phyloP scores from a whole-genome alignment of 2,888 invertebrate genomes.

The Heteropelma amictum region DNA sequence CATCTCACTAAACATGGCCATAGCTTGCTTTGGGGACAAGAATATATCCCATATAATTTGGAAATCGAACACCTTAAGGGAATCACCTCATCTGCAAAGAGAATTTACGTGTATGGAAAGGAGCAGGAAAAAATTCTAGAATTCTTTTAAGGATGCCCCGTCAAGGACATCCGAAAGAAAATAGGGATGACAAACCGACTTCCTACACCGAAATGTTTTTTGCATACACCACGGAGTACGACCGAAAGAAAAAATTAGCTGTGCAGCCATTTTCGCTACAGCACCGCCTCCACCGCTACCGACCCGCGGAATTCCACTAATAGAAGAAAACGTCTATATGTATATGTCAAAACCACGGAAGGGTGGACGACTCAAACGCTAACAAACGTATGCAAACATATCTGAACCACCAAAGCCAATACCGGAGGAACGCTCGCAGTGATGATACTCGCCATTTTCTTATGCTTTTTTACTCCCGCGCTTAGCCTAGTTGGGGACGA shows the following conservation, averaged over 20 bases:
- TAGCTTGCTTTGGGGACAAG: too few species aligned
- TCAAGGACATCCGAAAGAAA: background rate
- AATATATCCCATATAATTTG: conserved; percentile 2
- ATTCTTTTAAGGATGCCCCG: background rate
- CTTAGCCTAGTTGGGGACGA: conserved; percentile 35
- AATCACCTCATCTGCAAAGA: background rate
- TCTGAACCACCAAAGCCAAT: background rate
- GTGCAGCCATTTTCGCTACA: conserved; percentile 8
- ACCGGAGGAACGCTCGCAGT: background rate
- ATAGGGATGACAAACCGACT: background rate
- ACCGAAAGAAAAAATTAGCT: background rate
- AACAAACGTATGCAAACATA: background rate
- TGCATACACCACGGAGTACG: background rate
- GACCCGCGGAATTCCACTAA: background rate
- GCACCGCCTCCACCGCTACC: background rate
- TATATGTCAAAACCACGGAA: background rate
- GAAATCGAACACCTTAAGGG: background rate
- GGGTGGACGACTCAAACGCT: background rate
- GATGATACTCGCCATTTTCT: background rate
- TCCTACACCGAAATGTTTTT: background rate
- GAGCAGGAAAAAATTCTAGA: background rate
- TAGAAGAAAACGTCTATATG: background rate
- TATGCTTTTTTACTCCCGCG: too few species aligned
- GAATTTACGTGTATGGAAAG: background rate
- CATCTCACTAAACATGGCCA: background rate